Evolutionary conservation across 2,797 vertebrate genomes (phyloP), one percentile per base, ranked within the genome.

Genomic region (Oryzias dopingdopingensis): DNA sequence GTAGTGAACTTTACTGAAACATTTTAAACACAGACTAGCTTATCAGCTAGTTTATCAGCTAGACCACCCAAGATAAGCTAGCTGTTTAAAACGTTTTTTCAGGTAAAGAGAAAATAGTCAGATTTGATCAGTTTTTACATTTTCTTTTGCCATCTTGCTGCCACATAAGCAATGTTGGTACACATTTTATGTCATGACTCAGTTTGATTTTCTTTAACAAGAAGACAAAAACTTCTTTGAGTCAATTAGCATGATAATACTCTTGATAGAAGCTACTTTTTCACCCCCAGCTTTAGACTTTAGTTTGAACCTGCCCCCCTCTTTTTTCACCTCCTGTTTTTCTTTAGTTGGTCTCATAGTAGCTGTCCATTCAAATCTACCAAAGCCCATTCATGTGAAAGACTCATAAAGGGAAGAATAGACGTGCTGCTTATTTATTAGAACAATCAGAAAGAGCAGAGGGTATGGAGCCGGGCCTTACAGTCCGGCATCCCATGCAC

Each of bases 161-260:
- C 12, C 26, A 26, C 5, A 26, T 26, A 26, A 29, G 26, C 26
- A 26, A 26, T 26, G 24, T 4, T 26, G 6, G 4, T 26, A 26
- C 24, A 26, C 24, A 26, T 26, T 4, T 26, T 26, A 26, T 26
- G 24, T 26, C 6, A 26, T 26, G 4, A 26, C 6, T 26, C 24
- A 26, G 4, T 26, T 29, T 22, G 20, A 29, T 29, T 29, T 29
- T 29, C 26, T 6, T 29, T 44, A 2, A 65, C 6, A 78, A 76
- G 79, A 76, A 56, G 60, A 65, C 42, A 48, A 63, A 48, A 63
- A 62, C 74, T 64, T 67, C 49, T 15, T 22, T 4, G 23, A 46
- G 42, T 56, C 69, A 2, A 82, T 90, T 86, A 79, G 63, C 84
- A 90, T 91, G 24, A 82, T 58, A 90, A 91, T 79, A 55, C 73